Percentiles rank a stretch among this genome's conserved stretches.
Conservation (phyloP, 2,113 vertebrate genomes). For the Paramormyrops kingsleyae region DNA sequence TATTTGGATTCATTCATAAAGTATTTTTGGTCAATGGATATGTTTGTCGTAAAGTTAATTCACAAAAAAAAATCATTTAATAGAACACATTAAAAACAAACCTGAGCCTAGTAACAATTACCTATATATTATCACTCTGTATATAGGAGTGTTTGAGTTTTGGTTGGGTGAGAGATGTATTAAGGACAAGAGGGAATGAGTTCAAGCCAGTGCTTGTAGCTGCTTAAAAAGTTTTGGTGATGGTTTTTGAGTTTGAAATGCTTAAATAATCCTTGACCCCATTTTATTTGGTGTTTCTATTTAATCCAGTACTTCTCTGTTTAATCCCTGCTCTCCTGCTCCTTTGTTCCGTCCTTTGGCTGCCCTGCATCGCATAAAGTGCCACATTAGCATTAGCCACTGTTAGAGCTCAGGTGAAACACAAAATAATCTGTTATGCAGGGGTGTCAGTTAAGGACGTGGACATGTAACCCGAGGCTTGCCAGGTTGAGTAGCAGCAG, state of each 20-base stretch:
- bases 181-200: not conserved
- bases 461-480: not conserved
- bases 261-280: not conserved
- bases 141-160: not conserved
- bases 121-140: not conserved
- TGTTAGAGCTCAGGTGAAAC: not conserved
- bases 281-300: not conserved
- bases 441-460: not conserved
- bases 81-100: not conserved
- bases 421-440: not conserved
- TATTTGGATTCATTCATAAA: not conserved
- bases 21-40: not conserved
- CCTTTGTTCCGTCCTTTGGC: not conserved
- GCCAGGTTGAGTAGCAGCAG: not conserved
- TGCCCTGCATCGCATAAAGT: not conserved
- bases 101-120: not conserved
- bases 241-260: not conserved
- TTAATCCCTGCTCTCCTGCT: not conserved
- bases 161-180: not conserved
- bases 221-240: not conserved
- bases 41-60: not conserved
- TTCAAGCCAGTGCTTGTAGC: not conserved
- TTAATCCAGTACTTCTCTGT: not conserved
- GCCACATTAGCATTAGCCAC: not conserved
- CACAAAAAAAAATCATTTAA: not conserved